Evolutionary conservation across 1,140 invertebrate species (phyloP), one percentile per base, ranked within the genome.

Genomic region (Leptonema lineaticorne): DNA sequence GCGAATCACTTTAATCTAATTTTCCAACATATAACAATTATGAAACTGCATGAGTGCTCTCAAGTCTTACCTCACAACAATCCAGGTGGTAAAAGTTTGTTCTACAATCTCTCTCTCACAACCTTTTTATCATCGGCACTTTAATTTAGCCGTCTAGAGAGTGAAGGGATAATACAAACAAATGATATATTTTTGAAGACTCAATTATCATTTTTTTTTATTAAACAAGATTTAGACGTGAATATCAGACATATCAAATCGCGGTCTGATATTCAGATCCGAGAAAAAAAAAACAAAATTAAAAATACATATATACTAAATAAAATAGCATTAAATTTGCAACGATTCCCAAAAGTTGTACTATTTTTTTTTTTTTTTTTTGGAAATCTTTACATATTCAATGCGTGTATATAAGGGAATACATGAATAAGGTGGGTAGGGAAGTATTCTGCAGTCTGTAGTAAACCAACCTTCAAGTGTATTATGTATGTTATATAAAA

Each of bases 71-170:
- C 81, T 82, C 78, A 69, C 75, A 75, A 73, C 75, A 76, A 78
- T 77, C 76, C 79, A 77, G 81, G 78, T 73, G 77, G 79, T 75
- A 78, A 81, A 79, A 76, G 78, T 81, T 81, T 78, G 77, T 81
- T 82, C 81, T 83, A 83, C 81, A 81, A 73, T 70, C 68, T 68
- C 69, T 80, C 78, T 81, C 79, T 81, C 78, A 82, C 79, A 75
- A 75, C 78, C 79, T 80, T 73, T 73, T 69, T 72, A 68, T 81
- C 79, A 83, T 82, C 81, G 82, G 82, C 82, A 83, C 82, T 75
- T 81, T 82, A 82, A 82, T 74, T 81, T 83, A 79, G 81, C 82
- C 82, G 82, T 83, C 82, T 83, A 82, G 82, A 83, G 82, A 82
- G 82, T 82, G 81, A 82, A 83, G 80, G 82, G 81, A 83, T 77